Evolutionary conservation across 1,140 invertebrate species (phyloP), one percentile per base, ranked within the genome.

Genomic region (Drosophila tsacasi): DNA sequence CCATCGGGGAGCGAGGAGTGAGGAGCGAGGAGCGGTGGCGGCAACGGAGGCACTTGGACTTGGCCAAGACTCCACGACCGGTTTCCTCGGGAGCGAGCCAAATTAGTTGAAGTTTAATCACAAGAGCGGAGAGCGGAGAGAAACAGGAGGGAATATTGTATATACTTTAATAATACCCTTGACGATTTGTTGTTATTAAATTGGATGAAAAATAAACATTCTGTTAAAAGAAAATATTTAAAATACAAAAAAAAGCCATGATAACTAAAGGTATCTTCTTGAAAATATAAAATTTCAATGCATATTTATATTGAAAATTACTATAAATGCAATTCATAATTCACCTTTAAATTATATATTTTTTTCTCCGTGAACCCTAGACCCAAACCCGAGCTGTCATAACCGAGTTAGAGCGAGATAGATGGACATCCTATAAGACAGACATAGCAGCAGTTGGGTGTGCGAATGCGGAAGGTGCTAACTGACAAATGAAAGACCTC

Each of bases 71-170:
- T n/a, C 55, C 61, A 35, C 54, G 76, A 89, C 84, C 84, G 85
- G 84, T 89, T 79, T 89, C 76, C 64, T 73, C 40, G 44, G 75
- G 62, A 83, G 84, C 84, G 85, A 81, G 76, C 81, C 78, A 89
- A 89, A 89, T 89, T 84, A 89, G 84, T 81, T 89, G 63, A 72
- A 76, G 81, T 76, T 89, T 89, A 90, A 89, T 89, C 85, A 84
- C 84, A 54, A 67, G 47, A 49, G 25, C 63, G 55, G 32, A 54
- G 64, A 59, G 52, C 39, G 27, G 42, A 66, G 54, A 35, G 49
- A 27, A 21, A 13, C 13, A 15, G 13, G 57, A 30, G 19, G 15
- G 15, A 30, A 27, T 25, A 63, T 57, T 23, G 21, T 57, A 57
- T 39, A 39, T 57, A 39, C 15, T 12, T n/a, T 23, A 37, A 25